These are phyloP conservation scores for Fragum whitleyi DNA, from an alignment of 2,888 invertebrate species.

Conservation along the genomic window DNA sequence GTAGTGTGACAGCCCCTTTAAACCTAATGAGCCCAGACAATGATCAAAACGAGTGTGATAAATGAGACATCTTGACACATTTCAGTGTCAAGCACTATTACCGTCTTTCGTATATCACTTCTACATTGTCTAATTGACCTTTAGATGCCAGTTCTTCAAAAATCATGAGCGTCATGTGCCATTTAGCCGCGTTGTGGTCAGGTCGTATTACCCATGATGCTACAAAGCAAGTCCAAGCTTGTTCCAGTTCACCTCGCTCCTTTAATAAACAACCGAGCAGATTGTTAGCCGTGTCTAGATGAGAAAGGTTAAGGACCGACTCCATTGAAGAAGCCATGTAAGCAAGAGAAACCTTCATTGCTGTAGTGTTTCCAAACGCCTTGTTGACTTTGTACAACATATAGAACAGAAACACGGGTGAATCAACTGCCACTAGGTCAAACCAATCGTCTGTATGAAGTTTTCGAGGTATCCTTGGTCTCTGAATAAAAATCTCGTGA, in stretches of 20 bases:
- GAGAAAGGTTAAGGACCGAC: constrained; percentile 16
- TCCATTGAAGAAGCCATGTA: constrained; percentile 21
- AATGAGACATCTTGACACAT: too few species aligned
- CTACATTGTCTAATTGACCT: neutral
- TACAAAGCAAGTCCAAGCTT: constrained; percentile 29
- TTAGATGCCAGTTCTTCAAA: constrained; percentile 8
- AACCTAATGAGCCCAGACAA: too few species aligned
- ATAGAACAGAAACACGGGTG: constrained; percentile 25
- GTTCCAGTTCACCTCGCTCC: constrained; percentile 15
- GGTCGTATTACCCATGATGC: constrained; percentile 26
- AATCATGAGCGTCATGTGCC: constrained; percentile 46
- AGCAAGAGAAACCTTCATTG: constrained; percentile 6
- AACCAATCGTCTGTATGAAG: constrained; percentile 27
- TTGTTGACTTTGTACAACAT: constrained; percentile 27
- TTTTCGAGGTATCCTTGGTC: constrained; percentile 5
- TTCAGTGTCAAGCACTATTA: too few species aligned
- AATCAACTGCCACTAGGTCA: constrained; percentile 30
- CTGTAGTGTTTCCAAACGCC: constrained; percentile 4
- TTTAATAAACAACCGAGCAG: constrained; percentile 29
- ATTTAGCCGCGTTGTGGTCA: constrained; percentile 38
- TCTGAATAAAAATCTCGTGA: too few species aligned
- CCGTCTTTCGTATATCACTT: neutral
- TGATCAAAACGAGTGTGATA: too few species aligned
- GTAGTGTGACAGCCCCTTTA: too few species aligned
- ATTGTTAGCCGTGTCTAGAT: constrained; percentile 33